phyloP scores from a whole-genome alignment of 2,113 vertebrate species.

The Sceloporus undulatus region DNA sequence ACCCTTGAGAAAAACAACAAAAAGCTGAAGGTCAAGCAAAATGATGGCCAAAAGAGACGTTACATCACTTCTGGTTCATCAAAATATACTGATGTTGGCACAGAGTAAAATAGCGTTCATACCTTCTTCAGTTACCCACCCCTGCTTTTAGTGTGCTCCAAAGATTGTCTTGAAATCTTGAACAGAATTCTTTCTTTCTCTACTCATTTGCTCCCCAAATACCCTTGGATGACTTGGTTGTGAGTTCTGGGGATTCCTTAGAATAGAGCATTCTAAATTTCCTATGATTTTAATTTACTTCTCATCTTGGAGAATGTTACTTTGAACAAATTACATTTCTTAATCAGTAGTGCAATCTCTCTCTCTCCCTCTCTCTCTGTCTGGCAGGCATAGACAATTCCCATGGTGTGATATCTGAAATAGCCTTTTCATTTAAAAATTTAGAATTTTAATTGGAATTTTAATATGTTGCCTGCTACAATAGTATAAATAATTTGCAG shows the following conservation, averaged over 20 bases:
- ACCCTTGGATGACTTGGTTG: background rate
- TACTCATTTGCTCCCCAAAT: background rate
- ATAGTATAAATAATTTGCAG: slow-evolving; percentile 15
- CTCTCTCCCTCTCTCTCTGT: no score
- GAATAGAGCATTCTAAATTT: background rate
- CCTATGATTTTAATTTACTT: background rate
- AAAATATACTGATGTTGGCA: no score
- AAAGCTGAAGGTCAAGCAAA: no score
- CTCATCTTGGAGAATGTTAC: background rate
- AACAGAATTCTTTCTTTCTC: background rate
- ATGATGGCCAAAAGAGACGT: no score
- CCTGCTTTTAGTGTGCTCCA: no score
- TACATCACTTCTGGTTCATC: no score
- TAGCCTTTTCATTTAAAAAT: background rate
- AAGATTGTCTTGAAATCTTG: no score
- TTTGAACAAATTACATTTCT: background rate
- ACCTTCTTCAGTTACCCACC: no score
- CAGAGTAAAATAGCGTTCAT: no score
- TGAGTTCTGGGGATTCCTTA: background rate
- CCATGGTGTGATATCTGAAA: slow-evolving; percentile 1
- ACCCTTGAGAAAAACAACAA: no score
- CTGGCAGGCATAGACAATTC: no score
- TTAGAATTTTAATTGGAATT: no score
- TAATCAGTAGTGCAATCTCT: background rate
- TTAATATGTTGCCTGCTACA: background rate